These are phyloP conservation scores for Crambe crambe DNA, from an alignment of 37 sponge, comb jelly and placozoan genomes.

Conservation along the genomic window DNA sequence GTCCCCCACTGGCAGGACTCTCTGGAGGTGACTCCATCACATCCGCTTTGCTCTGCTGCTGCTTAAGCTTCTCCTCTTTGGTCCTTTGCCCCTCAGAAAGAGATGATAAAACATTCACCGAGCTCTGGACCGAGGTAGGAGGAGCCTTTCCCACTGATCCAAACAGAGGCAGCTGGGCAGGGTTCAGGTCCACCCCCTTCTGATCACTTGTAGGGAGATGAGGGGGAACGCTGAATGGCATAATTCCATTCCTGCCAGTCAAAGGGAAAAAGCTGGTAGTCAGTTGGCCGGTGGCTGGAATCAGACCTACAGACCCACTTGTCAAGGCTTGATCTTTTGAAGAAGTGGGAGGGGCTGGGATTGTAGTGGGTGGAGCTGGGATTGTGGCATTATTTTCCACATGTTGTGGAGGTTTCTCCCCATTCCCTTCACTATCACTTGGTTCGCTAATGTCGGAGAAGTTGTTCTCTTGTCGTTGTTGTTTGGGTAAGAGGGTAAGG, in stretches of 20 bases:
- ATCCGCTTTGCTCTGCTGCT: background rate
- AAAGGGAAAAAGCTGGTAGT: background rate
- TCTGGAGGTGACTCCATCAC: slow-evolving; percentile 22
- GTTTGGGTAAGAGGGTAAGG: slow-evolving; percentile 26
- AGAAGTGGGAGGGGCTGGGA: background rate
- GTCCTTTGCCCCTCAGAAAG: background rate
- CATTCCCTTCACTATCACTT: slow-evolving; percentile 33
- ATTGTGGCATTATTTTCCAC: background rate
- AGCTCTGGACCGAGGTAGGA: background rate
- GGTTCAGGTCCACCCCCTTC: background rate
- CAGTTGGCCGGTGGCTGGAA: background rate
- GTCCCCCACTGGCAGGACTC: slow-evolving; percentile 10
- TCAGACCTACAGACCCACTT: background rate
- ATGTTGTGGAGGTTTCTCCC: background rate
- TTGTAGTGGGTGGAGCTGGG: background rate
- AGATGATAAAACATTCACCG: background rate
- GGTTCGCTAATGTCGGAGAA: slow-evolving; percentile 74
- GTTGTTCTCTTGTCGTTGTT: slow-evolving; percentile 13
- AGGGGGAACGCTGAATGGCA: background rate
- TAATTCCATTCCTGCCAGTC: background rate
- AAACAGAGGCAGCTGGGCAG: slow-evolving; percentile 16
- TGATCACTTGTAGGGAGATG: background rate
- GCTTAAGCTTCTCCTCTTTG: background rate
- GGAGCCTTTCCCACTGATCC: background rate
- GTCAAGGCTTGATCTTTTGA: background rate